Percentiles rank a stretch among this genome's conserved stretches.
Evolutionary conservation across 2,113 vertebrate genomes (phyloP).

Genomic region (Anthoscopus minutus): DNA sequence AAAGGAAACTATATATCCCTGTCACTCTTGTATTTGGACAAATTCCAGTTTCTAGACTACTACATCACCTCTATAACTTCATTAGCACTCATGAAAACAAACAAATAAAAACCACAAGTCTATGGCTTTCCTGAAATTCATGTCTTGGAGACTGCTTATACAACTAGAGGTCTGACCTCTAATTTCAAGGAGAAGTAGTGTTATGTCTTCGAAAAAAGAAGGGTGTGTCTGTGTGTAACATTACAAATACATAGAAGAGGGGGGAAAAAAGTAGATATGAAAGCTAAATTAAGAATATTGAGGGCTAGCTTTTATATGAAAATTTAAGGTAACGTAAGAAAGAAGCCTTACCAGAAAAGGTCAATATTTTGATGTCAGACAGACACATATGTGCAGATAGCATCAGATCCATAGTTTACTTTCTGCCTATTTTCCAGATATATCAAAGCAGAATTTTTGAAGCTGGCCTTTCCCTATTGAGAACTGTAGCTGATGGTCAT

Average conservation of each 20-base stretch:
- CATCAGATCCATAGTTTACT: not conserved
- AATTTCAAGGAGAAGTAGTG: not conserved
- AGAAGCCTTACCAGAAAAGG: not conserved
- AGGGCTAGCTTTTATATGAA: not conserved
- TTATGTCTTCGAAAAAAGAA: not conserved
- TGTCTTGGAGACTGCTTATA: not conserved
- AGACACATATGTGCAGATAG: not conserved
- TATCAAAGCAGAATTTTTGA: not conserved
- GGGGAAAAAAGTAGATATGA: accelerated
- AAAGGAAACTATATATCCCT: not conserved
- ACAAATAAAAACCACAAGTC: not conserved
- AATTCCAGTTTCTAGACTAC: not conserved
- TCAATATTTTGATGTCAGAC: not conserved
- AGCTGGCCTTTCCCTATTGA: not conserved
- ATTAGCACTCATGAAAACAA: not conserved
- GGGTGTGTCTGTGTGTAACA: not conserved
- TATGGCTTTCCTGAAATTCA: not conserved
- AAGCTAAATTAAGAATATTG: not conserved
- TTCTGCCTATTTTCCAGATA: not conserved
- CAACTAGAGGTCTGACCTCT: not conserved
- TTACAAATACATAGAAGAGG: not conserved
- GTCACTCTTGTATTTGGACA: not conserved
- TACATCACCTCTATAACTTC: not conserved
- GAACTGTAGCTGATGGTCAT: not conserved
- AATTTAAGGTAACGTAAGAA: not conserved